A percentile compares a stretch with the other conserved stretches of the same genome.
Evolutionary conservation across 2,888 invertebrate species (phyloP).

Genomic region (Zonitis immaculata): DNA sequence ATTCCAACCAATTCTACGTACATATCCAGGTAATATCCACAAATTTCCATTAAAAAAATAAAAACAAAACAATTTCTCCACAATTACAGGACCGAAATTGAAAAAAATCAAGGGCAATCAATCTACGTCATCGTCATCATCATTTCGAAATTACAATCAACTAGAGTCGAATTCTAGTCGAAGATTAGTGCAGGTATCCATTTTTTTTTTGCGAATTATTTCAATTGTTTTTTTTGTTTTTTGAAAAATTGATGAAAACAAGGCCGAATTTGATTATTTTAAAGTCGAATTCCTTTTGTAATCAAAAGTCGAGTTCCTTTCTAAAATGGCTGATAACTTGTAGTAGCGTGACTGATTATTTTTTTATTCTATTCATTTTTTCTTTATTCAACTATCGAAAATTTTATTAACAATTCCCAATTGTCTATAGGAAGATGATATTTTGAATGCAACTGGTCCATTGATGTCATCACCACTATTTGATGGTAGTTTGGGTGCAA

Average conservation of each 20-base stretch:
- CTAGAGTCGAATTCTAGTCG: neutral
- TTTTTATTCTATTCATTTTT: no score
- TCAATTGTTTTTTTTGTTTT: neutral
- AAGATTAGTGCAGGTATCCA: neutral
- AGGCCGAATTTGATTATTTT: slow-evolving; percentile 42
- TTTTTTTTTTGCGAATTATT: no score
- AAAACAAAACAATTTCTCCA: neutral
- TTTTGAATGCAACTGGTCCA: neutral
- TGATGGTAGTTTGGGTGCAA: neutral
- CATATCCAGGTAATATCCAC: slow-evolving; percentile 29
- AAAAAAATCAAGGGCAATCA: neutral
- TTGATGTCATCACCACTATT: neutral
- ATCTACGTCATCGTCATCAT: neutral
- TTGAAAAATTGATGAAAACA: slow-evolving; percentile 38
- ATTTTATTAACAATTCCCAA: neutral
- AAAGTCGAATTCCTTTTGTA: slow-evolving; percentile 15
- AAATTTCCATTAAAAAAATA: neutral
- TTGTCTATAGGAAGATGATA: neutral
- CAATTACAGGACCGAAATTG: neutral
- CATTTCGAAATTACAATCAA: neutral
- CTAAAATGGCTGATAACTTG: slow-evolving; percentile 7
- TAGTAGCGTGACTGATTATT: slow-evolving; percentile 10
- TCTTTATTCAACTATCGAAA: neutral
- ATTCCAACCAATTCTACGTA: slow-evolving; percentile 31
- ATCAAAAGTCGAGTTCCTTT: slow-evolving; percentile 13